Evolutionary conservation across 1,140 invertebrate species (phyloP).

Genomic region (Drosophila punjabiensis): DNA sequence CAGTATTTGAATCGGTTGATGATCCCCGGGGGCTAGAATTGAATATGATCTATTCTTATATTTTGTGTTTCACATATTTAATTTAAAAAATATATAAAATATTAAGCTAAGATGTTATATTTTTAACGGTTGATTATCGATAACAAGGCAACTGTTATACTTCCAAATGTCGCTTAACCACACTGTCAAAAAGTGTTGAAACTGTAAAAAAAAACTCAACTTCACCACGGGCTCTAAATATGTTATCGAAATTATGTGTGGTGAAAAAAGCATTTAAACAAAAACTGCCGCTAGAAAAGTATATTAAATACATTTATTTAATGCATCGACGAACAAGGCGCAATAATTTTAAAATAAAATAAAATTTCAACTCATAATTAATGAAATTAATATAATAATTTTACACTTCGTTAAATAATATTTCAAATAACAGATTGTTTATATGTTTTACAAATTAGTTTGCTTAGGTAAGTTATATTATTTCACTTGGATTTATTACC

Average conservation of each 20-base stretch:
- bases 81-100: neutral
- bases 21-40: too few species aligned
- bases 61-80: too few species aligned
- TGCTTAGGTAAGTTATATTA: neutral
- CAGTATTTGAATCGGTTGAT: too few species aligned
- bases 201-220: neutral
- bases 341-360: neutral
- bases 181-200: neutral
- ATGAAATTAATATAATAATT: neutral
- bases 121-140: conserved; percentile 6
- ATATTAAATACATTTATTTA: neutral
- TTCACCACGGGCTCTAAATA: neutral
- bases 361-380: too few species aligned
- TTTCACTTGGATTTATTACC: neutral
- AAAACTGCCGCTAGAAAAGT: neutral
- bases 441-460: neutral
- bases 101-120: neutral
- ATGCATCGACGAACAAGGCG: neutral
- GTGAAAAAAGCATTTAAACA: too few species aligned
- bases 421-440: neutral
- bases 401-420: too few species aligned
- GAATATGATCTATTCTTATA: too few species aligned
- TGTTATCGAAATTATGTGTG: too few species aligned
- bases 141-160: neutral
- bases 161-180: neutral